These are phyloP conservation scores for Actias luna DNA, from an alignment of 2,888 invertebrate genomes.

Conservation along the genomic window DNA sequence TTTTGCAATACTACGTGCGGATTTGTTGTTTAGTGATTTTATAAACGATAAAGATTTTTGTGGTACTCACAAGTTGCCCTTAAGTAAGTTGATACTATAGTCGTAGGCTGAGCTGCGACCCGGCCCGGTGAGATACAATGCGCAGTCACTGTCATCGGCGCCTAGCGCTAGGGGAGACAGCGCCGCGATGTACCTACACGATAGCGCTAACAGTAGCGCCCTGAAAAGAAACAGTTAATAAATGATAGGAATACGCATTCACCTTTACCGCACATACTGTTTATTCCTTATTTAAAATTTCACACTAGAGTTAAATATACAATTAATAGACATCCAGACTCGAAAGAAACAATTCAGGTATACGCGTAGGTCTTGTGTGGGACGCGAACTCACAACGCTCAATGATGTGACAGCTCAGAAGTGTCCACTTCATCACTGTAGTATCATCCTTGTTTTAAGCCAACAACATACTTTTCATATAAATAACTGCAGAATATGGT, in stretches of 20 bases:
- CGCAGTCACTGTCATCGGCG: constrained; percentile 85
- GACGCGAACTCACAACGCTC: too few relatives aligned
- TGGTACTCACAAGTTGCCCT: constrained; percentile 89
- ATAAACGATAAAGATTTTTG: background rate
- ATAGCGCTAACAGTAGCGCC: constrained; percentile 64
- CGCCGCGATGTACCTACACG: constrained; percentile 51
- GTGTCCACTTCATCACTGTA: too few relatives aligned
- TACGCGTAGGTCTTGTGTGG: too few relatives aligned
- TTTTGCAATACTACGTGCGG: background rate
- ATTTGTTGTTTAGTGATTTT: background rate
- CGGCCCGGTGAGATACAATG: constrained; percentile 88
- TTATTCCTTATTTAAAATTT: background rate
- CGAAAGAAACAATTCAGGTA: too few relatives aligned
- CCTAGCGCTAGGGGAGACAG: constrained; percentile 55
- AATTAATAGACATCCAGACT: too few relatives aligned
- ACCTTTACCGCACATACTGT: background rate
- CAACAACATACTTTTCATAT: too few relatives aligned
- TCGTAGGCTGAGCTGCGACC: constrained; percentile 91
- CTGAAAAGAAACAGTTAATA: constrained; percentile 43
- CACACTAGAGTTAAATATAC: background rate
- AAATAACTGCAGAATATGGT: too few relatives aligned
- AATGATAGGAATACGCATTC: background rate
- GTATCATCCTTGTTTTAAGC: too few relatives aligned
- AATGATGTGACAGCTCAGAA: too few relatives aligned
- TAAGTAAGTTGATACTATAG: constrained; percentile 91